Evolutionary conservation across 2,113 vertebrate species (phyloP).

Genomic region (Microcebus ravelobensis): DNA sequence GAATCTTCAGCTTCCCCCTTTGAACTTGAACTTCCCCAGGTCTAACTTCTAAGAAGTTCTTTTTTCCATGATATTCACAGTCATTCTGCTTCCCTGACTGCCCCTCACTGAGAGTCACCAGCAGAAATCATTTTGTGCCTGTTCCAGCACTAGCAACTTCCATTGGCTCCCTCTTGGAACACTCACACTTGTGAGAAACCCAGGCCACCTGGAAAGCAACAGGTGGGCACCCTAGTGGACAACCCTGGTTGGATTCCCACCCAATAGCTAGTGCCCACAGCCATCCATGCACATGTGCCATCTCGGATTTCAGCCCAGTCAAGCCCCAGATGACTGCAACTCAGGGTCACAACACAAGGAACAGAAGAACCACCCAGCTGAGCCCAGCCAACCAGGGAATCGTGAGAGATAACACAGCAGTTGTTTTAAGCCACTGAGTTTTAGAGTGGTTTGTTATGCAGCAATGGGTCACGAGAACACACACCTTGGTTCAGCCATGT

Average conservation of each 20-base stretch:
- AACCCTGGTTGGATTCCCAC: neutral
- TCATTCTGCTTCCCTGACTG: neutral
- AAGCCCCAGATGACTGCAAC: neutral
- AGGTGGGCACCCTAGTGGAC: neutral
- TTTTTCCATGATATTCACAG: too few relatives aligned
- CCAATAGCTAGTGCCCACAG: neutral
- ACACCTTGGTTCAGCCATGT: accelerated
- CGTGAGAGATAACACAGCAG: neutral
- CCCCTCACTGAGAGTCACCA: neutral
- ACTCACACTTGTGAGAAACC: neutral
- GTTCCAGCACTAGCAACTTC: neutral
- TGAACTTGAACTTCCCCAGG: neutral
- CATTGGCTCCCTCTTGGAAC: neutral
- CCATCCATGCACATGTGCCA: accelerated
- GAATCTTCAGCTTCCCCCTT: neutral
- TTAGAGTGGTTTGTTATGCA: neutral
- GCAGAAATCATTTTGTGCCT: accelerated
- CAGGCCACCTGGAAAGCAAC: neutral
- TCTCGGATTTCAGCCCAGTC: neutral
- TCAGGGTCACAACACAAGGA: too few relatives aligned
- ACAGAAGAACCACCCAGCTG: neutral
- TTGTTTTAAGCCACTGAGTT: neutral
- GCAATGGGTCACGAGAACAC: neutral
- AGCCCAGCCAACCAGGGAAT: neutral
- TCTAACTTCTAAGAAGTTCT: neutral